phyloP scores from a whole-genome alignment of 1,140 invertebrate genomes.

The Psilanteris sp. region DNA sequence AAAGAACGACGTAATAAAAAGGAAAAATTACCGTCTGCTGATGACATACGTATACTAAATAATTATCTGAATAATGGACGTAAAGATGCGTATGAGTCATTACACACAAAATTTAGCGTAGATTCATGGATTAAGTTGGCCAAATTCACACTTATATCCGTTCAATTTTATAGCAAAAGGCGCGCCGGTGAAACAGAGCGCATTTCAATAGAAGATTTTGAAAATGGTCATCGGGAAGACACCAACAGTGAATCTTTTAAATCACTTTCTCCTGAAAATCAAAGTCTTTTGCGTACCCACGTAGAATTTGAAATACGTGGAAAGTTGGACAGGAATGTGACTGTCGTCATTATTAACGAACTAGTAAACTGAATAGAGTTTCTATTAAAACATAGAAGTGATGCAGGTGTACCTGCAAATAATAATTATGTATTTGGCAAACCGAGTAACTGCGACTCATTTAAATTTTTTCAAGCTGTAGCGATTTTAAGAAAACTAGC shows the following conservation, averaged over 20 bases:
- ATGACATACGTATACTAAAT: neutral
- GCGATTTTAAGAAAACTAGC: neutral
- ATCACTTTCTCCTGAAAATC: neutral
- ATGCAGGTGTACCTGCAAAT: neutral
- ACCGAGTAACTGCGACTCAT: neutral
- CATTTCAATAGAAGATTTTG: constrained; percentile 11
- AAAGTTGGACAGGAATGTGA: constrained; percentile 11
- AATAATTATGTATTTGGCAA: constrained; percentile 12
- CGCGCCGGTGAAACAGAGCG: constrained; percentile 13
- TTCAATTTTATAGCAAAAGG: constrained; percentile 6
- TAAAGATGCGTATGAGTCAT: neutral
- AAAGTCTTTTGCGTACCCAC: neutral
- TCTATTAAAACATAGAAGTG: neutral
- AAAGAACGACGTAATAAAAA: constrained; percentile 7
- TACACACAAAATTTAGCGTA: neutral
- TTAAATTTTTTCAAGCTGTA: neutral
- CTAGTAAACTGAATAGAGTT: constrained; percentile 6
- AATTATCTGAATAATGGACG: constrained; percentile 1
- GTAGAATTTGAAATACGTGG: constrained; percentile 8
- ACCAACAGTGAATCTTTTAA: neutral
- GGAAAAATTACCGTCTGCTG: constrained; percentile 2
- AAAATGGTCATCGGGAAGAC: neutral
- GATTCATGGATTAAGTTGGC: neutral
- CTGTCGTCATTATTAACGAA: constrained; percentile 3
- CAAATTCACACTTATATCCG: neutral